A percentile compares a stretch with the other conserved stretches of the same genome.
These are phyloP conservation scores for Eptatretus burgeri DNA, from an alignment of 2,113 vertebrate species.

Conservation along the genomic window DNA sequence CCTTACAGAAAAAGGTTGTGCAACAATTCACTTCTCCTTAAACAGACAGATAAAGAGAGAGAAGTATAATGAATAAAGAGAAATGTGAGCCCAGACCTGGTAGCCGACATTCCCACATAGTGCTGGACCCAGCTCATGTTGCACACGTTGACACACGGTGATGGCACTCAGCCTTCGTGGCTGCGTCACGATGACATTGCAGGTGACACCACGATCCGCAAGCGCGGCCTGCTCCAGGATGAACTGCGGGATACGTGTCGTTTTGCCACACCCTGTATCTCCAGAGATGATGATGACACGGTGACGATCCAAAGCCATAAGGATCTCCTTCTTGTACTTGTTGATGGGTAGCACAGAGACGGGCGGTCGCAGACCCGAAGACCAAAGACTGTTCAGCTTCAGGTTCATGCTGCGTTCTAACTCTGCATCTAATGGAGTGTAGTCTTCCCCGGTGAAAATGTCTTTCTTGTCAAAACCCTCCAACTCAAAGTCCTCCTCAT, in stretches of 20 bases:
- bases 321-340: conserved; percentile 32
- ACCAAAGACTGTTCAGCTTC: no score
- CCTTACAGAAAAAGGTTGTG: no score
- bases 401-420: no score
- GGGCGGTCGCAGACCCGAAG: no score
- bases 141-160: conserved; percentile 58
- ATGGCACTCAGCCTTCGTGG: conserved; percentile 74
- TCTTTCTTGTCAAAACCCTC: no score
- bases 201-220: conserved; percentile 29
- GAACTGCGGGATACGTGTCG: conserved; percentile 62
- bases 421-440: no score
- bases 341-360: conserved; percentile 31
- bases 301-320: conserved; percentile 32
- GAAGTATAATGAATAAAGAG: no score
- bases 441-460: no score
- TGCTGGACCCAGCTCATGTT: conserved; percentile 48
- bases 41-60: no score
- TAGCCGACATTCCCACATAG: conserved; percentile 47
- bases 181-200: conserved; percentile 73
- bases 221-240: conserved; percentile 44
- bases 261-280: conserved; percentile 83
- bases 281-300: conserved; percentile 55
- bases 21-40: no score
- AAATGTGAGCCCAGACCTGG: conserved; percentile 20
- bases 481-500: no score